Evolutionary conservation across 2,888 invertebrate species (phyloP), one percentile per base, ranked within the genome.

Genomic region (Megaustenia siamemsis): DNA sequence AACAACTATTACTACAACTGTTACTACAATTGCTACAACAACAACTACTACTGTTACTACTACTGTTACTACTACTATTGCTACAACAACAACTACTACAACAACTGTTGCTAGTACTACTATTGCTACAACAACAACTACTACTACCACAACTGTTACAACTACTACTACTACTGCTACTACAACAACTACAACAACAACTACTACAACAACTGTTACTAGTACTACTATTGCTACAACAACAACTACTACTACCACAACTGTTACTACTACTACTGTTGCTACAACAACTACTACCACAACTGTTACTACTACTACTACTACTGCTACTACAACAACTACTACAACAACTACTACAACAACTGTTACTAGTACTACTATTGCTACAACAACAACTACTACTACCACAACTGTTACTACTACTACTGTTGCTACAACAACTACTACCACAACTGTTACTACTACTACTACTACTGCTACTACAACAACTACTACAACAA

Each of bases 341-440:
- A 68, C 68, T 38, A 21, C 68, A 4, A 63, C 63, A 1, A 63
- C 68, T 68, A 68, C 68, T 68, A 38, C 68, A 18, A 68, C 68
- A 21, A 68, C 38, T 68, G 28, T 24, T 12, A 56, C 68, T 68
- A 68, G 12, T 35, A 68, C 68, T 38, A 18, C 56, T 56, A 5
- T 3, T 38, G n/a, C 56, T 56, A 5, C 10, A 5, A 18, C 56
- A 28, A 66, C 28, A 21, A 68, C 68, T 68, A 35, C 56, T 56
- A n/a, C 56, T n/a, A 15, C 24, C 38, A 68, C 68, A n/a, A 68
- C 38, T 68, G 24, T n/a, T 56, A 68, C 68, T 68, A 68, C 38
- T 68, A 68, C 68, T 68, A 68, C 68, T 32, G n/a, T n/a, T n/a
- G n/a, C n/a, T n/a, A n/a, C 66, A 45, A 45, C 28, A 38, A 68